phyloP scores from a whole-genome alignment of 2,113 vertebrate species.

The Odocoileus virginianus region DNA sequence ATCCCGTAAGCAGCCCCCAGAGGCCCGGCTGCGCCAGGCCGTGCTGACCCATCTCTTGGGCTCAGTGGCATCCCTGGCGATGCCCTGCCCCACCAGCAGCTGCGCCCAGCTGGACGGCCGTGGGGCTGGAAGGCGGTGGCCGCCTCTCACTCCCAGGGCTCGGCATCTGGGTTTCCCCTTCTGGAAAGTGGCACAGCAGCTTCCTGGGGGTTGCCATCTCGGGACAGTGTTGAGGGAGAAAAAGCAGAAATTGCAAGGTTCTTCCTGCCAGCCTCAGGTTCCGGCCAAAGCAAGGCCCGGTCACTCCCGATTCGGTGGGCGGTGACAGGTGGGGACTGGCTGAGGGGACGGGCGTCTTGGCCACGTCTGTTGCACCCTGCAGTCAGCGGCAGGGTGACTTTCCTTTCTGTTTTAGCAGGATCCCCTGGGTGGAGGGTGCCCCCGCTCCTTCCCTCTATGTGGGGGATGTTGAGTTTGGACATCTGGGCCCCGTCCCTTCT shows the following conservation, averaged over 20 bases:
- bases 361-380: neutral
- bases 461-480: too few relatives aligned
- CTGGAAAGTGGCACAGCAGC: neutral
- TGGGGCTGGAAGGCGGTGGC: neutral
- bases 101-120: accelerated
- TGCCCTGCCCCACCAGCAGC: accelerated
- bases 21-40: neutral
- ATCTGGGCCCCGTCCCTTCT: neutral
- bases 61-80: neutral
- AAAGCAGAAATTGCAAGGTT: neutral
- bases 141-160: neutral
- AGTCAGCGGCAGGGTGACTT: neutral
- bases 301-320: accelerated
- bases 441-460: neutral
- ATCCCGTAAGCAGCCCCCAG: neutral
- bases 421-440: neutral
- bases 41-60: accelerated
- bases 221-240: neutral
- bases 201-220: neutral
- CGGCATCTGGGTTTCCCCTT: neutral
- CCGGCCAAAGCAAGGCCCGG: neutral
- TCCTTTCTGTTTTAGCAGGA: neutral
- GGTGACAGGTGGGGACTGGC: too few relatives aligned
- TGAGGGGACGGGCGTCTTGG: neutral
- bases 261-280: neutral